A percentile compares a stretch with the other conserved stretches of the same genome.
Conservation (phyloP, 2,113 vertebrate species). For the Corythornis vintsioides region DNA sequence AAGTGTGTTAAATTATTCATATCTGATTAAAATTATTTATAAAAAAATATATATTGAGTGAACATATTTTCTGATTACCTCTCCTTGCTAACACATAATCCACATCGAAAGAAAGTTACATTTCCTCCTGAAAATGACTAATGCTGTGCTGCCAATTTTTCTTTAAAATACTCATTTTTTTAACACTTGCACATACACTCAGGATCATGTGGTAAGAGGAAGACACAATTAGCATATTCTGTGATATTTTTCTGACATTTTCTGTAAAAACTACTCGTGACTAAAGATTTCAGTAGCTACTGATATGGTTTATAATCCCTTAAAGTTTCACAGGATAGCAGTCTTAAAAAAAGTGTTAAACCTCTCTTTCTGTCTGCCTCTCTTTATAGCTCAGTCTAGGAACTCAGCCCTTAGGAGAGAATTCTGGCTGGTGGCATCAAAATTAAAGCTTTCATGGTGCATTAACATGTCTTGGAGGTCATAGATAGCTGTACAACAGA, state of each 20-base stretch:
- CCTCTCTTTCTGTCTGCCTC: not conserved
- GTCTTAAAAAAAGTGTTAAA: not conserved
- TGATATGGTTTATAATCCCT: constrained; percentile 7
- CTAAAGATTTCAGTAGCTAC: constrained; percentile 31
- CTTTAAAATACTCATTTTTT: constrained; percentile 28
- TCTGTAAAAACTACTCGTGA: not conserved
- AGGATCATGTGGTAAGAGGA: not conserved
- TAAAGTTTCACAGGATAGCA: constrained; percentile 17
- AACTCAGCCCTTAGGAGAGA: not conserved
- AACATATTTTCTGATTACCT: not conserved
- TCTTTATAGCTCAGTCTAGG: not conserved
- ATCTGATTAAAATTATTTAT: not conserved
- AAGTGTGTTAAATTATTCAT: not conserved
- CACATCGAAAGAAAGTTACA: not conserved
- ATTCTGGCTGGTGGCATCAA: not conserved
- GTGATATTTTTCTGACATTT: constrained; percentile 49
- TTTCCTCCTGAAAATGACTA: constrained; percentile 1
- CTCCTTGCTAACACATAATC: not conserved
- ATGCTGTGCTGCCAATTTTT: constrained; percentile 44
- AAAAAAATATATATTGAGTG: not conserved
- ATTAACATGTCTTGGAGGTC: not conserved
- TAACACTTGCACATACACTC: constrained; percentile 24
- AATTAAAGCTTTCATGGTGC: not conserved
- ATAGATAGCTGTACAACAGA: not conserved
- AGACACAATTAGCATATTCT: constrained; percentile 19